phyloP scores from a whole-genome alignment of 2,113 vertebrate species.

The Hiodon tergisus region DNA sequence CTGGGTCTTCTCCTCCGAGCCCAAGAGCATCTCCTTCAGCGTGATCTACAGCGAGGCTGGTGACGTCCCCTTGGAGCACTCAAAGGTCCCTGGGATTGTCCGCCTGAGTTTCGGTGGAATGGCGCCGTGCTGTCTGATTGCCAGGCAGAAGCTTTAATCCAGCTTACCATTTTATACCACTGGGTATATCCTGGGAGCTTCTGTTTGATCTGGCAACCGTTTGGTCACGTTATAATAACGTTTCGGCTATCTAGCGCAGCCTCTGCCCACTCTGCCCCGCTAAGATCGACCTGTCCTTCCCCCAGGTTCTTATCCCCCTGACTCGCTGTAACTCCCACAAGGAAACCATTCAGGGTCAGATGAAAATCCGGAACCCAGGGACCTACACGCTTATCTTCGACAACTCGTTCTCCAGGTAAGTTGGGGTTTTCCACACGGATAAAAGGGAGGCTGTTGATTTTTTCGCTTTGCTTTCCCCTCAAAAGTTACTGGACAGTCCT shows the following conservation, averaged over 20 bases:
- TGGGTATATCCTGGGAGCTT: no score
- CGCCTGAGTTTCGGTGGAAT: no score
- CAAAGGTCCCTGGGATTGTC: conserved; percentile 64
- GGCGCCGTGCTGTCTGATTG: no score
- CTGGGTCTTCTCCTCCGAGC: conserved; percentile 90
- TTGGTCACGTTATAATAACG: no score
- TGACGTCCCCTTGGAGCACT: conserved; percentile 72
- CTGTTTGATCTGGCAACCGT: not conserved
- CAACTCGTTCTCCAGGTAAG: conserved; percentile 93
- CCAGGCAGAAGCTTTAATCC: no score
- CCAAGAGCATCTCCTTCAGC: conserved; percentile 90
- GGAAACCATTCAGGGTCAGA: conserved; percentile 81
- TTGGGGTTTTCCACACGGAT: not conserved
- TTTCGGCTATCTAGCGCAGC: no score
- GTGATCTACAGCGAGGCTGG: conserved; percentile 76
- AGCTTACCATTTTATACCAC: no score
- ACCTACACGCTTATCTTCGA: conserved; percentile 88
- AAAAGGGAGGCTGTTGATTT: not conserved
- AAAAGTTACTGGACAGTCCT: not conserved
- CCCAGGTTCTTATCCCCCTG: conserved; percentile 86
- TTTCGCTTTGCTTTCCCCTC: not conserved
- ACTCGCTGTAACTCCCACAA: conserved; percentile 90
- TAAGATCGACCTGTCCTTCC: conserved; percentile 18
- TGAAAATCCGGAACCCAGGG: conserved; percentile 79
- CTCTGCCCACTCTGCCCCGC: no score